phyloP scores from a whole-genome alignment of 2,888 invertebrate species.

The Dascillus cervinus region DNA sequence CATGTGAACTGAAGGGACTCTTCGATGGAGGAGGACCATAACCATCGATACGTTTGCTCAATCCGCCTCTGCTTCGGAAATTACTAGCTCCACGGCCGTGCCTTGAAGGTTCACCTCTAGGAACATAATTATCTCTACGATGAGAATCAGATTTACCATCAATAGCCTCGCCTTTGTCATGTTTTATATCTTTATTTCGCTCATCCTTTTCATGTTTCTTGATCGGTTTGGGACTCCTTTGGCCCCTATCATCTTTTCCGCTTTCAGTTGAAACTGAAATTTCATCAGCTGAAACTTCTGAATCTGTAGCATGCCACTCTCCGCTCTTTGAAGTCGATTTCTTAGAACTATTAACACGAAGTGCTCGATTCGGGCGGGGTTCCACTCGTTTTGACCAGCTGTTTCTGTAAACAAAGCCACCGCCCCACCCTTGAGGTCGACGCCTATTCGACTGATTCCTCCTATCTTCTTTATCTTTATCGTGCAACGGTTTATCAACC shows the following conservation, averaged over 20 bases:
- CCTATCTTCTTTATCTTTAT: conserved; percentile 20
- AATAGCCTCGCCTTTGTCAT: conserved; percentile 15
- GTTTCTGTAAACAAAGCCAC: conserved; percentile 19
- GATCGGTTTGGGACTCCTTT: conserved; percentile 47
- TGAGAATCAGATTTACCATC: conserved; percentile 28
- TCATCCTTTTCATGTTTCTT: conserved; percentile 53
- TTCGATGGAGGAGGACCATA: conserved; percentile 77
- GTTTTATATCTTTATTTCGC: conserved; percentile 46
- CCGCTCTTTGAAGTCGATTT: conserved; percentile 41
- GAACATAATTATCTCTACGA: conserved; percentile 68
- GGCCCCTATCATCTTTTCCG: conserved; percentile 48
- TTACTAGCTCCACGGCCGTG: conserved; percentile 64
- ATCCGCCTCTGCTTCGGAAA: conserved; percentile 39
- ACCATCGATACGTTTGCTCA: conserved; percentile 58
- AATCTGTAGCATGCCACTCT: conserved; percentile 57
- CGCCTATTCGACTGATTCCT: conserved; percentile 34
- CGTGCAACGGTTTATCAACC: conserved; percentile 39
- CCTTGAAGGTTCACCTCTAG: conserved; percentile 82
- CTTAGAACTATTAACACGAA: conserved; percentile 30
- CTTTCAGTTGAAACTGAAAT: conserved; percentile 50
- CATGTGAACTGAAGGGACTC: conserved; percentile 57
- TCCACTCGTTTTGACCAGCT: conserved; percentile 37
- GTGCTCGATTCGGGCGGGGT: conserved; percentile 30
- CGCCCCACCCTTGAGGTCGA: conserved; percentile 44
- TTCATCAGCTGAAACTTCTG: conserved; percentile 69